Evolutionary conservation across 2,797 vertebrate genomes (phyloP).

Genomic region (Leuciscus waleckii): DNA sequence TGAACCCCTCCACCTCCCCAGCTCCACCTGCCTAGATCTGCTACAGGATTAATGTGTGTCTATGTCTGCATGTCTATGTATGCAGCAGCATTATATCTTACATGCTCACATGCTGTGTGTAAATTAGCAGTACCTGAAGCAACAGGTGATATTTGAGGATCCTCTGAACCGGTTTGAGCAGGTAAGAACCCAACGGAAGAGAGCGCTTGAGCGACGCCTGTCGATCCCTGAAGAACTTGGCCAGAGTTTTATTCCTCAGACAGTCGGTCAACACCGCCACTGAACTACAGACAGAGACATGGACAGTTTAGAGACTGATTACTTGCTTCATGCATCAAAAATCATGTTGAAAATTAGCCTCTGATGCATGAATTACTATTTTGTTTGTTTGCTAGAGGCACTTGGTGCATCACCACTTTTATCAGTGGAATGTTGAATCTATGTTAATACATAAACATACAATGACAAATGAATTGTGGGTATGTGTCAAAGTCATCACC

Average conservation of each 20-base stretch:
- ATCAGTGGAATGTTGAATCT: not conserved
- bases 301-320: not conserved
- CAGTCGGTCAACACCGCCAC: conserved; percentile 91
- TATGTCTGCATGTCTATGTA: too few relatives aligned
- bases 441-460: not conserved
- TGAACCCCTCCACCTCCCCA: not conserved
- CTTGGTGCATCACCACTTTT: not conserved
- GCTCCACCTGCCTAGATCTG: not conserved
- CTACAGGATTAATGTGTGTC: fast-evolving
- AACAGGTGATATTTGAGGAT: conserved; percentile 97
- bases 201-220: conserved; percentile 89
- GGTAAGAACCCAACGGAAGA: conserved; percentile 91
- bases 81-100: too few relatives aligned
- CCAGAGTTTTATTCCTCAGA: conserved; percentile 92
- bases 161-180: conserved; percentile 96
- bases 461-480: not conserved
- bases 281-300: conserved; percentile 76
- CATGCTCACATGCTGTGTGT: too few relatives aligned
- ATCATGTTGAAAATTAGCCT: not conserved
- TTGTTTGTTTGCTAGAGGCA: not conserved
- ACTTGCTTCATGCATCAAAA: not conserved
- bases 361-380: too few relatives aligned
- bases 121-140: conserved; percentile 83
- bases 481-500: not conserved
- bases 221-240: conserved; percentile 91